Percentiles rank a stretch among this genome's conserved stretches.
These are phyloP conservation scores for Rhaphigaster nebulosa DNA, from an alignment of 2,888 invertebrate genomes.

Conservation along the genomic window DNA sequence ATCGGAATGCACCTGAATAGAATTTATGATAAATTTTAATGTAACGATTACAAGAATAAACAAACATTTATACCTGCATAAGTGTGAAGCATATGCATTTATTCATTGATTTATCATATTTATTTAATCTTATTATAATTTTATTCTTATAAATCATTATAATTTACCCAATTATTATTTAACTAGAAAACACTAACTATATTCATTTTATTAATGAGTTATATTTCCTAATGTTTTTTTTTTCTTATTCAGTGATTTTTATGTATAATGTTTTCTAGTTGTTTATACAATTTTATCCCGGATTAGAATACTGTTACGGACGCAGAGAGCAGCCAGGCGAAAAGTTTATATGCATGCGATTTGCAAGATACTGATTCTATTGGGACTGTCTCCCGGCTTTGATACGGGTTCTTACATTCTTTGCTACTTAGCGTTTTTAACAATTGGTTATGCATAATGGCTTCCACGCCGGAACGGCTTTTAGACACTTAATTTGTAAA, in stretches of 20 bases:
- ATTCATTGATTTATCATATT: too few relatives aligned
- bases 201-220: too few relatives aligned
- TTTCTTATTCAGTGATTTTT: not conserved
- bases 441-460: conserved; percentile 6
- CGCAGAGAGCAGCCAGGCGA: not conserved
- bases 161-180: too few relatives aligned
- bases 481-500: not conserved
- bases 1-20: too few relatives aligned
- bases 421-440: not conserved
- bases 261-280: not conserved
- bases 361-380: not conserved
- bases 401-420: not conserved
- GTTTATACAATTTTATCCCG: not conserved
- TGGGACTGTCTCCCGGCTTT: not conserved
- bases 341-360: not conserved
- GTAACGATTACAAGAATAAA: too few relatives aligned
- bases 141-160: too few relatives aligned
- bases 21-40: too few relatives aligned
- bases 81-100: too few relatives aligned
- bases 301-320: not conserved
- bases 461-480: not conserved
- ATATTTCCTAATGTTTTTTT: too few relatives aligned
- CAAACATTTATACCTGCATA: too few relatives aligned
- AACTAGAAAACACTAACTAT: too few relatives aligned
- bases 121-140: too few relatives aligned